Evolutionary conservation across 2,888 invertebrate species (phyloP).

Genomic region (Caenorhabditis parvicauda): DNA sequence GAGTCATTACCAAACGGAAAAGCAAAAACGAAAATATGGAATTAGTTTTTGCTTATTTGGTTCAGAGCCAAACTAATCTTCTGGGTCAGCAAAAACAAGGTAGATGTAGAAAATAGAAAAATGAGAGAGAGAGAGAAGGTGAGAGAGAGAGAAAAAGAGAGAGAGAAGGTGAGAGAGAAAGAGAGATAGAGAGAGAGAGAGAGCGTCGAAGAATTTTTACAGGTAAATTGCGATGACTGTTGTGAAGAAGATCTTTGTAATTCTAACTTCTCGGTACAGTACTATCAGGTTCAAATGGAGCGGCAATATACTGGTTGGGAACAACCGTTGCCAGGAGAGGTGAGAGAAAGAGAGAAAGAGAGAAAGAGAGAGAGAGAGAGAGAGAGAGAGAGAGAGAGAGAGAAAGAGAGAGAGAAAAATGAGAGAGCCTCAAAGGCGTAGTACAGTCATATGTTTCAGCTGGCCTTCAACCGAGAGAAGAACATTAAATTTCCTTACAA

Average conservation of each 20-base stretch:
- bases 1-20: neutral
- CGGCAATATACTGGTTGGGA: constrained; percentile 54
- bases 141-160: constrained; percentile 5
- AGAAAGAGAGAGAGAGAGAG: neutral
- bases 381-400: neutral
- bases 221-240: constrained; percentile 59
- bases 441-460: no score
- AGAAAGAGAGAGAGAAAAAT: neutral
- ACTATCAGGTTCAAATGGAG: constrained; percentile 41
- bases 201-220: constrained; percentile 8
- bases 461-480: constrained; percentile 25
- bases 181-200: constrained; percentile 2
- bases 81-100: neutral
- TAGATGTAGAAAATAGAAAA: constrained; percentile 1
- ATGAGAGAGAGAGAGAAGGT: constrained; percentile 4
- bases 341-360: constrained; percentile 2
- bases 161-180: constrained; percentile 1
- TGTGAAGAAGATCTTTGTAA: constrained; percentile 54
- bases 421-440: neutral
- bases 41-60: neutral
- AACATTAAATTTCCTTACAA: constrained; percentile 24
- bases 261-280: constrained; percentile 48
- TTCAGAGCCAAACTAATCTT: neutral
- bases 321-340: constrained; percentile 48
- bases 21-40: no score